Conservation (phyloP, 2,797 vertebrate genomes). For the Rhinogobio ventralis region DNA sequence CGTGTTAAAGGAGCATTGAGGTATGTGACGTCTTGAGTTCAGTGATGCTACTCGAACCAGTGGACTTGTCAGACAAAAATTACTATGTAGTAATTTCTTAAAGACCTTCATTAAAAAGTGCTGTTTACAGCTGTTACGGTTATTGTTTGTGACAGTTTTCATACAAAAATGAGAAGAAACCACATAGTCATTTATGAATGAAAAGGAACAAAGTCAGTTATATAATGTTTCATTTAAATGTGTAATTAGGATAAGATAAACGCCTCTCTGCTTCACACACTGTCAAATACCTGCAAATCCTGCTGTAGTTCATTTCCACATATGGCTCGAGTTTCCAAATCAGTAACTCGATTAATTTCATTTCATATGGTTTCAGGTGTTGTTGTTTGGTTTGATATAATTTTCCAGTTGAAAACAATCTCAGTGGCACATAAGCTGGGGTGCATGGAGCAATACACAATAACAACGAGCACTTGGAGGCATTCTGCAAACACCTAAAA, state of each 20-base stretch:
- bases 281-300: neutral
- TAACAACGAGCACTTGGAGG: constrained; percentile 39
- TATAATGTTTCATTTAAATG: constrained; percentile 4
- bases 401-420: constrained; percentile 54
- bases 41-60: neutral
- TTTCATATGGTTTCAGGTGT: constrained; percentile 56
- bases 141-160: neutral
- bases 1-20: neutral
- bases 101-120: neutral
- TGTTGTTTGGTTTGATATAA: constrained; percentile 54
- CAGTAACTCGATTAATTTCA: constrained; percentile 58
- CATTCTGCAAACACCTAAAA: constrained; percentile 24
- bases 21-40: neutral
- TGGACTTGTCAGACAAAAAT: neutral
- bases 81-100: neutral
- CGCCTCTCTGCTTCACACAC: neutral
- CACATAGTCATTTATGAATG: neutral
- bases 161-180: neutral
- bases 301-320: constrained; percentile 34
- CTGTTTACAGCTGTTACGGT: neutral
- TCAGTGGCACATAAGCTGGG: constrained; percentile 46
- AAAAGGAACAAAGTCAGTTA: neutral
- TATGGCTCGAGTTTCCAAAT: constrained; percentile 53
- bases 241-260: neutral
- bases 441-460: constrained; percentile 23